A percentile compares a stretch with the other conserved stretches of the same genome.
Conservation (phyloP, 2,797 vertebrate species). For the Prunella strophiata region DNA sequence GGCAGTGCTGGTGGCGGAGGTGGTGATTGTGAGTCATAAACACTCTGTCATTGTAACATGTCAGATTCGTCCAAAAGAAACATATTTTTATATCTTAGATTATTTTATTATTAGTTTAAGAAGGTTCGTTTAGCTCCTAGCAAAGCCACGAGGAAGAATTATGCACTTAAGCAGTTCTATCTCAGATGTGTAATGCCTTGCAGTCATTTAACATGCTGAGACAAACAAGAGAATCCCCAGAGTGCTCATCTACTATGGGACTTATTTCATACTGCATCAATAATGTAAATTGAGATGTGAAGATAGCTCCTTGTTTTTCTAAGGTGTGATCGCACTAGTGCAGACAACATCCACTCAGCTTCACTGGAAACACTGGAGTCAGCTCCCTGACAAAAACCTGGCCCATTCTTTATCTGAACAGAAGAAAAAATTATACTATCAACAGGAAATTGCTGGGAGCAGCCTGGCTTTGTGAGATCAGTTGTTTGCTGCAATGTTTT, state of each 20-base stretch:
- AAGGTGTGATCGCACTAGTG: conserved; percentile 74
- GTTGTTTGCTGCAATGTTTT: conserved; percentile 42
- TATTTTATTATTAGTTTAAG: conserved; percentile 77
- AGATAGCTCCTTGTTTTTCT: conserved; percentile 77
- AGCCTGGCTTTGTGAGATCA: conserved; percentile 25
- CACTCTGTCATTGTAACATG: conserved; percentile 71
- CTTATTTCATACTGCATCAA: conserved; percentile 80
- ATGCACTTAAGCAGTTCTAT: conserved; percentile 49
- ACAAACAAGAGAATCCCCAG: conserved; percentile 78
- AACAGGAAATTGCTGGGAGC: conserved; percentile 55
- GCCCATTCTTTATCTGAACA: conserved; percentile 30
- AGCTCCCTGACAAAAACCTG: conserved; percentile 57
- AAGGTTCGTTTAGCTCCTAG: conserved; percentile 72
- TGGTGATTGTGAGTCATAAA: conserved; percentile 74
- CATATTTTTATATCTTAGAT: conserved; percentile 75
- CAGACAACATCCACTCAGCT: conserved; percentile 64
- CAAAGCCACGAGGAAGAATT: conserved; percentile 67
- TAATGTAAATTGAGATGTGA: conserved; percentile 80
- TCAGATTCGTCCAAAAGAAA: conserved; percentile 74
- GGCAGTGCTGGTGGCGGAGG: conserved; percentile 60
- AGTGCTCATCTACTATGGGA: conserved; percentile 76
- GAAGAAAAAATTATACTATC: conserved; percentile 19
- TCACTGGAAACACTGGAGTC: conserved; percentile 69
- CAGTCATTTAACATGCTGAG: conserved; percentile 74
- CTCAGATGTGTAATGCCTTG: conserved; percentile 71